Evolutionary conservation across 2,797 vertebrate species (phyloP).

Genomic region (Sebastes vulpes): DNA sequence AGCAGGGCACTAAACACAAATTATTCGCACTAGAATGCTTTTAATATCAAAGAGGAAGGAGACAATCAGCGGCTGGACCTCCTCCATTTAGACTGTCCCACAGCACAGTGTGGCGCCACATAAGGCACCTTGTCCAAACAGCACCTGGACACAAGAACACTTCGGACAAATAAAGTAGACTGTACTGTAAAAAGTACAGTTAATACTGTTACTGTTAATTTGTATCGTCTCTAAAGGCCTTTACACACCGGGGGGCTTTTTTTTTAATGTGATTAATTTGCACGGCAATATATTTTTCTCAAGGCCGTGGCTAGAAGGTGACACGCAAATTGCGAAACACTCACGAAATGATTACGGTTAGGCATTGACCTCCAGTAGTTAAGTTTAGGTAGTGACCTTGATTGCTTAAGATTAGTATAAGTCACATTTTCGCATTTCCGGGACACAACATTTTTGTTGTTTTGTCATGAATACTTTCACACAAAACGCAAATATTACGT

Average conservation of each 20-base stretch:
- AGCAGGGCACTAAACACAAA: slow-evolving; percentile 78
- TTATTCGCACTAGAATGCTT: slow-evolving; percentile 74
- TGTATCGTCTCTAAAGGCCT: neutral
- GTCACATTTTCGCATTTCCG: no score
- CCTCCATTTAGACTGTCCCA: slow-evolving; percentile 40
- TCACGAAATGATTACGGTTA: no score
- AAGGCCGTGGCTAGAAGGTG: no score
- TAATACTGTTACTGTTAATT: neutral
- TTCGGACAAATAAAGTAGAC: neutral
- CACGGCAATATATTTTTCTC: neutral
- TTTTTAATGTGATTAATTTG: neutral
- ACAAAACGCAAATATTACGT: neutral
- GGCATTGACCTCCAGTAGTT: no score
- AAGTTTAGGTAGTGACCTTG: no score
- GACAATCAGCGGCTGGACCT: slow-evolving; percentile 48
- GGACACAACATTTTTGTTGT: no score
- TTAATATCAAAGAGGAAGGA: slow-evolving; percentile 57
- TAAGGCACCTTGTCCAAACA: slow-evolving; percentile 46
- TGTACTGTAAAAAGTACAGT: neutral
- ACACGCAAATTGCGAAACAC: no score
- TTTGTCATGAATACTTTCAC: neutral
- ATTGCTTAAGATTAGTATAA: no score
- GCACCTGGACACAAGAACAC: slow-evolving; percentile 53
- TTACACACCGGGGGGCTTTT: neutral
- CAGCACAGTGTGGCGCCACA: slow-evolving; percentile 43